Percentiles rank a stretch among this genome's conserved stretches.
phyloP scores from a whole-genome alignment of 2,113 vertebrate species.

The Nibea coibor region DNA sequence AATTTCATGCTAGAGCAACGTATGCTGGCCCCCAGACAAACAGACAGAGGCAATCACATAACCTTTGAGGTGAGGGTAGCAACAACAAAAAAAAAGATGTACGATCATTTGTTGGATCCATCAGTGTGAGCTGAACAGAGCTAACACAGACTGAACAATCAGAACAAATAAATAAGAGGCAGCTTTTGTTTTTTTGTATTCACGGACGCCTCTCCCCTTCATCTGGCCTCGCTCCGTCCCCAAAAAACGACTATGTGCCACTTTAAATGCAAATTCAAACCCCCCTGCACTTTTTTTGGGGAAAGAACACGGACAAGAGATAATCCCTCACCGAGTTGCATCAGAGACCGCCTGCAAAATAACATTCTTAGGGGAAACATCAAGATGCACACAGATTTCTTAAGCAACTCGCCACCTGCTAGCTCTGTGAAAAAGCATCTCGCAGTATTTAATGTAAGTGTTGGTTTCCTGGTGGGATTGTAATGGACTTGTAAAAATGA shows the following conservation, averaged over 20 bases:
- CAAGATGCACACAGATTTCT: constrained; percentile 68
- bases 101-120: constrained; percentile 29
- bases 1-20: constrained; percentile 30
- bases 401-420: constrained; percentile 73
- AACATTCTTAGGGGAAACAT: constrained; percentile 69
- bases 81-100: neutral
- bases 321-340: constrained; percentile 76
- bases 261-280: constrained; percentile 83
- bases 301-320: constrained; percentile 74
- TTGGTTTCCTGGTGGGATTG: constrained; percentile 69
- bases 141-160: constrained; percentile 55
- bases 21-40: constrained; percentile 9
- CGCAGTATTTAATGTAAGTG: constrained; percentile 68
- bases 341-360: constrained; percentile 61
- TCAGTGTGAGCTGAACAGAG: constrained; percentile 28
- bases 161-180: constrained; percentile 65
- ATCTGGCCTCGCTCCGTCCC: constrained; percentile 62
- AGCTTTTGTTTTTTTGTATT: constrained; percentile 63
- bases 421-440: constrained; percentile 67
- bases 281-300: constrained; percentile 36
- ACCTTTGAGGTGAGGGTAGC: constrained; percentile 23
- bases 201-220: constrained; percentile 56
- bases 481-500: constrained; percentile 76
- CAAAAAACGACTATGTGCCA: constrained; percentile 70
- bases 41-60: constrained; percentile 16